Base-by-base conservation (phyloP, 1,140 invertebrate genomes). In the Caligus rogercresseyi region DNA sequence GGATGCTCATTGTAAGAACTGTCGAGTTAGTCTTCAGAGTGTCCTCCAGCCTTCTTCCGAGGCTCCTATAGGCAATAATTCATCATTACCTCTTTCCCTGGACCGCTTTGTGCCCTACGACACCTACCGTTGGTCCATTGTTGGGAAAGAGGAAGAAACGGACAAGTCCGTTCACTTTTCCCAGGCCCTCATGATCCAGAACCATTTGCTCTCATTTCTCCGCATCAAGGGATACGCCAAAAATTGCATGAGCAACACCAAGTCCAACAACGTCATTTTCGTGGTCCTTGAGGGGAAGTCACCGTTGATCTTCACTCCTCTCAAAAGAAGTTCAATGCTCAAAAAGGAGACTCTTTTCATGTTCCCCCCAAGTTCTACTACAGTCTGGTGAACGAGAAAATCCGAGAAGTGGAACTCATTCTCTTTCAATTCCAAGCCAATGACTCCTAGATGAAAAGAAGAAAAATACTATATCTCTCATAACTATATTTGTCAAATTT, bases 21-120 rank as follows among this genome's bases (percentile, higher is more conserved):
- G n/a, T n/a, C n/a, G n/a, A n/a, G n/a, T n/a, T n/a, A n/a, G n/a
- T n/a, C n/a, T n/a, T n/a, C n/a, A n/a, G n/a, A n/a, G n/a, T n/a
- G n/a, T n/a, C n/a, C n/a, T n/a, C n/a, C n/a, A n/a, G n/a, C n/a
- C n/a, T n/a, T n/a, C n/a, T n/a, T n/a, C n/a, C n/a, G n/a, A n/a
- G n/a, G n/a, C n/a, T n/a, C n/a, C n/a, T n/a, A n/a, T n/a, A n/a
- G n/a, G n/a, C n/a, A n/a, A n/a, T n/a, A n/a, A n/a, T n/a, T n/a
- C n/a, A n/a, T n/a, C n/a, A n/a, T n/a, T n/a, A 43, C 31, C 31
- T 7, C 31, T n/a, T 43, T 43, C n/a, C n/a, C 7, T 11, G 14
- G 61, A 63, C 20, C 52, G 61, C 55, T 63, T 62, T 56, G 61
- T 54, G 13, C 61, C 61, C 25, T 63, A 63, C 19, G 61, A 63